A percentile compares a stretch with the other conserved stretches of the same genome.
Conservation (phyloP, 2,797 vertebrate species). For the Ctenochaetus hawaiiensis region DNA sequence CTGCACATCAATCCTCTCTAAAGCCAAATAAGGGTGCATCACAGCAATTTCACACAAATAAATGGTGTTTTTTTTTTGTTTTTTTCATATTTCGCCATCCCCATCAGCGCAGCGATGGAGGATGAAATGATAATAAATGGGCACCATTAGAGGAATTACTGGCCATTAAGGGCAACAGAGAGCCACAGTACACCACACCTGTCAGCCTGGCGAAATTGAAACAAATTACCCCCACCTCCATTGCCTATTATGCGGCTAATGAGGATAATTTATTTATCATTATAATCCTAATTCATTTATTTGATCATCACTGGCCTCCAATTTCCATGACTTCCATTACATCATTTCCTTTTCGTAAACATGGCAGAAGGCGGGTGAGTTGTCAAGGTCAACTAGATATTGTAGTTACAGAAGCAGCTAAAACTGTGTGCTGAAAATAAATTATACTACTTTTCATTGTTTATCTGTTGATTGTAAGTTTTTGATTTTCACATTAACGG, state of each 20-base stretch:
- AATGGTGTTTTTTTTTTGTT: constrained; percentile 57
- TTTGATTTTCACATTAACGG: background rate
- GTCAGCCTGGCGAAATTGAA: constrained; percentile 87
- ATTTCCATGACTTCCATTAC: constrained; percentile 71
- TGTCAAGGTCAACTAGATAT: constrained; percentile 60
- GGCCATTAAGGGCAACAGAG: constrained; percentile 85
- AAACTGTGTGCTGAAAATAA: background rate
- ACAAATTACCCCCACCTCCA: constrained; percentile 86
- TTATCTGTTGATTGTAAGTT: background rate
- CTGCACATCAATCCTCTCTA: constrained; percentile 36
- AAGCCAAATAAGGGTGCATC: constrained; percentile 50
- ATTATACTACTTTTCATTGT: background rate
- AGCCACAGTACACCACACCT: constrained; percentile 85
- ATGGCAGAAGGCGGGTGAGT: constrained; percentile 36
- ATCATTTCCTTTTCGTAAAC: constrained; percentile 80
- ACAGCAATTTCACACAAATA: constrained; percentile 68
- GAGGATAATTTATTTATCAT: constrained; percentile 86
- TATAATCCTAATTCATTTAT: constrained; percentile 86
- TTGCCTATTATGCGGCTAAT: constrained; percentile 83
- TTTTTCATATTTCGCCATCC: constrained; percentile 62
- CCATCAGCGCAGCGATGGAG: constrained; percentile 75
- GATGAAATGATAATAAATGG: constrained; percentile 89
- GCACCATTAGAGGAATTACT: constrained; percentile 87
- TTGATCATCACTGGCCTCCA: constrained; percentile 80
- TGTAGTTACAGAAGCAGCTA: background rate